Evolutionary conservation across 2,888 invertebrate species (phyloP).

Genomic region (Alentia gelatinosa): DNA sequence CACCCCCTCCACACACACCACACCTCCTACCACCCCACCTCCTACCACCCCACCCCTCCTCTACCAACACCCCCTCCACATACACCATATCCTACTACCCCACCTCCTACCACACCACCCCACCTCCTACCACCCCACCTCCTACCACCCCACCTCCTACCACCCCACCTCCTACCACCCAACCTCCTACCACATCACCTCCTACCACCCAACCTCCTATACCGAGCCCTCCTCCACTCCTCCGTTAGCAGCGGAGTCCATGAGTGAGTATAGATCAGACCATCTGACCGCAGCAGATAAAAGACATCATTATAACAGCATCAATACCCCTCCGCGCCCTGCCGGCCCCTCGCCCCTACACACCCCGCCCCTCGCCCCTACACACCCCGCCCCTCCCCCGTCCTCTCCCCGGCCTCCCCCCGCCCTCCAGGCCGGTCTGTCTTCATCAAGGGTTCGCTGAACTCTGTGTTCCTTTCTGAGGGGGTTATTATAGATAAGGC

Average conservation of each 20-base stretch:
- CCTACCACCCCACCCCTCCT: background rate
- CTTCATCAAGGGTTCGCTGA: too few relatives aligned
- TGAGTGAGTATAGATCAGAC: background rate
- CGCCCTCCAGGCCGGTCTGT: too few relatives aligned
- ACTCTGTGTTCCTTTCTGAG: too few relatives aligned
- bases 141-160: background rate
- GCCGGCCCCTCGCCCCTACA: background rate
- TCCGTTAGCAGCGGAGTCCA: background rate
- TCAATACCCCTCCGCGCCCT: background rate
- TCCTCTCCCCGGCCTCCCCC: too few relatives aligned
- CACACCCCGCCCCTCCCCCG: too few relatives aligned
- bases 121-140: background rate
- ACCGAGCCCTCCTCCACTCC: background rate
- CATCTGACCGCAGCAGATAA: background rate
- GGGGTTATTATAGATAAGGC: too few relatives aligned
- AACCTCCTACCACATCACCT: background rate
- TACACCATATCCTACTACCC: background rate
- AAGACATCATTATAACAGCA: slow-evolving; percentile 14
- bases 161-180: background rate
- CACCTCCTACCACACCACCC: background rate
- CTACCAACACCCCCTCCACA: background rate
- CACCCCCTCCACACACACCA: background rate
- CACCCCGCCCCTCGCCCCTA: background rate
- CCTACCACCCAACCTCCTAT: background rate
- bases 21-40: background rate